Evolutionary conservation across 2,113 vertebrate species (phyloP).

Genomic region (Kryptolebias marmoratus): DNA sequence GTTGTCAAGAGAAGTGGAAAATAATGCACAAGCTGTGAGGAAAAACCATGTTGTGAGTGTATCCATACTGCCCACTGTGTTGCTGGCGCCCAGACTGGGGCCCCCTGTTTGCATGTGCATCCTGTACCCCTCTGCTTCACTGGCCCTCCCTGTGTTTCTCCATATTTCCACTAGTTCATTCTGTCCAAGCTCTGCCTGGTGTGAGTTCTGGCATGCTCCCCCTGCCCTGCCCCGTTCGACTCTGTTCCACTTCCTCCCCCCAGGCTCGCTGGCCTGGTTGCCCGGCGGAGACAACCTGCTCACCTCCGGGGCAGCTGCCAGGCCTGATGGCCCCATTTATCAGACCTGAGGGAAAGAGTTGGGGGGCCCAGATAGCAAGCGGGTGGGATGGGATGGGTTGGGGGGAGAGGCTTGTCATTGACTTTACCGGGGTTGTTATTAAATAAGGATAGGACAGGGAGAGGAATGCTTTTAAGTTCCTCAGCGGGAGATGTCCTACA

Average conservation of each 20-base stretch:
- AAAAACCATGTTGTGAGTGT: constrained; percentile 58
- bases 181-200: constrained; percentile 71
- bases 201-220: constrained; percentile 76
- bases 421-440: constrained; percentile 81
- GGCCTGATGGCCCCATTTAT: constrained; percentile 82
- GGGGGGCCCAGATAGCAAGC: constrained; percentile 45
- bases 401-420: constrained; percentile 65
- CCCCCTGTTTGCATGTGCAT: constrained; percentile 66
- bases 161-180: constrained; percentile 72
- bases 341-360: constrained; percentile 62
- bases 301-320: constrained; percentile 84
- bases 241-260: constrained; percentile 62
- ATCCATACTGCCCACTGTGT: constrained; percentile 68
- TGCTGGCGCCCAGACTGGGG: constrained; percentile 58
- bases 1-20: constrained; percentile 66
- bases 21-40: constrained; percentile 62
- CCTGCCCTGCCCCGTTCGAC: constrained; percentile 52
- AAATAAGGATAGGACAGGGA: constrained; percentile 75
- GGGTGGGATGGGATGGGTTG: background rate
- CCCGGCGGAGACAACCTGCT: constrained; percentile 74
- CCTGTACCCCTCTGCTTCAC: constrained; percentile 73
- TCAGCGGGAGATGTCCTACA: constrained; percentile 68
- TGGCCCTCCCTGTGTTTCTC: constrained; percentile 59
- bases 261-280: constrained; percentile 62
- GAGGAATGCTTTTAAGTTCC: constrained; percentile 80